Base-by-base conservation (phyloP, 2,113 vertebrate species). In the Callaeas wilsoni region DNA sequence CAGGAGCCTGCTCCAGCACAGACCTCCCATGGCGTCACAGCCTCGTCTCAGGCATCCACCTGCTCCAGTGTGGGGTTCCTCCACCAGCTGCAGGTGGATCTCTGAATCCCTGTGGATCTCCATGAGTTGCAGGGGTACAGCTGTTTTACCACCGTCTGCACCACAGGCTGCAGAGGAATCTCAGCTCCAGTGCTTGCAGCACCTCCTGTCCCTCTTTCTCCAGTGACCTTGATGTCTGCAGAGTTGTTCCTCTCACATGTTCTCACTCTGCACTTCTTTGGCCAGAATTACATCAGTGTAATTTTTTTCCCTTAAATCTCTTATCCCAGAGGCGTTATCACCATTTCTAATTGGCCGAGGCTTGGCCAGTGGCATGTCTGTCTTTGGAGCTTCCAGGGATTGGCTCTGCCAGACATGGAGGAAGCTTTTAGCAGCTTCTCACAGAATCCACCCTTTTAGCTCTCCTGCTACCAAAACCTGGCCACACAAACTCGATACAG, bases 41-140 rank as follows among this genome's bases (percentile, higher is more conserved):
- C 37, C 5, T 53, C 26, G 6, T 44, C 26, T 35, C 37, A 44
- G 47, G 21, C 16, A 52, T 16, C 37, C 32, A 25, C 5, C 20
- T 35, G 37, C 26, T 41, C 21, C 4, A 22, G 10, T 1, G 1
- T 16, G 10, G 46, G 42, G 2, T 16, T 62, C 13, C 5, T 62
- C 21, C 26, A 16, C 5, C 0, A 0, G 20, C 44, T 42, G 3
- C 10, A 16, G 20, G 37, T 10, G 16, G 26, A 26, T 52, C 26
- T 70, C 35, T 70, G 25, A 4, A 42, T 50, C 32, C 20, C 32
- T 9, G 3, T 35, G 56, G 32, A 21, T 3, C 26, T 30, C 32
- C 8, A 5, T 16, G 46, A 13, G 23, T 25, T 30, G 10, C 9
- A 52, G 10, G 20, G 21, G 13, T 10, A 4, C 37, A 62, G 20